Evolutionary conservation across 2,888 invertebrate genomes (phyloP).

Genomic region (Spodoptera littoralis): DNA sequence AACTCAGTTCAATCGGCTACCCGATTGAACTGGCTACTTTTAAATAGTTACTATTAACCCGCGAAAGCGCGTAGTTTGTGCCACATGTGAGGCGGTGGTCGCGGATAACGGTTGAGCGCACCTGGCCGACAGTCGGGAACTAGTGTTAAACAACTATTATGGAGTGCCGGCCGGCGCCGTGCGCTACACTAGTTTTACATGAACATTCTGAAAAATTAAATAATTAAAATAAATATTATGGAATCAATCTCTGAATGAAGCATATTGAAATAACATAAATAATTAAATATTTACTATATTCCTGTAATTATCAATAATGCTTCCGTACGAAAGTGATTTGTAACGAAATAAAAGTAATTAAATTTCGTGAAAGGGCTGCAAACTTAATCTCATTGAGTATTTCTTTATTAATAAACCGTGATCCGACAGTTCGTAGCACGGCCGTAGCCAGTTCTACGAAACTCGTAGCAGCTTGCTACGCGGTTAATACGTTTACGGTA

Average conservation of each 20-base stretch:
- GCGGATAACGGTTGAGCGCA: conserved; percentile 39
- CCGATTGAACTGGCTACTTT: too few species aligned
- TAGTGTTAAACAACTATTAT: conserved; percentile 47
- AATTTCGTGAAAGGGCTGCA: too few species aligned
- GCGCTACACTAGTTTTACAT: background rate
- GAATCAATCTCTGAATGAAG: too few species aligned
- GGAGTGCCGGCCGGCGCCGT: background rate
- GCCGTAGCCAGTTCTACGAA: conserved; percentile 12
- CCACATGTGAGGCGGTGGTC: conserved; percentile 6
- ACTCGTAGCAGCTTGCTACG: conserved; percentile 1
- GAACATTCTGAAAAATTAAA: too few species aligned
- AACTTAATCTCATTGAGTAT: too few species aligned
- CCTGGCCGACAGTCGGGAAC: conserved; percentile 42
- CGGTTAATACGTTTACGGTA: background rate
- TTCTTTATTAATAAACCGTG: background rate
- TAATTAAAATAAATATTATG: too few species aligned
- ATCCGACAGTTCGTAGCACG: background rate
- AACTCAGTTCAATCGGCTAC: too few species aligned
- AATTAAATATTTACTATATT: too few species aligned
- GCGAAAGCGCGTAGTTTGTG: conserved; percentile 11
- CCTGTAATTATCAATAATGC: too few species aligned
- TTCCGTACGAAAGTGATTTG: too few species aligned
- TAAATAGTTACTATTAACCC: background rate
- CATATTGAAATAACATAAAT: too few species aligned
- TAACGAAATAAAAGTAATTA: too few species aligned